Conservation (phyloP, 2,888 invertebrate genomes). For the Aplocera efformata region DNA sequence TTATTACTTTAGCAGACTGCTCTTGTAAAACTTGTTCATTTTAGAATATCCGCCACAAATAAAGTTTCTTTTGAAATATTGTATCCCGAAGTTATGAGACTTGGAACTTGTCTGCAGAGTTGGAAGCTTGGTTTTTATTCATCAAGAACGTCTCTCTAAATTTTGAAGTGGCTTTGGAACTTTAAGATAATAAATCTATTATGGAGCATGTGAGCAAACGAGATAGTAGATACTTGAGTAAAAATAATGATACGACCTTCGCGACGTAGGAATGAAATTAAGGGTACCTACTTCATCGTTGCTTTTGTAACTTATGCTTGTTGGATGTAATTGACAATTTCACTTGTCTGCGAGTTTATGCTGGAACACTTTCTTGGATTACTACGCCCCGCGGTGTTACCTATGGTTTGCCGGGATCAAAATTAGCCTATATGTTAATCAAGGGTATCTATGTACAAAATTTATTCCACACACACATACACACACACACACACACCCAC, state of each 20-base stretch:
- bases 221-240: not conserved
- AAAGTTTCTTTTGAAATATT: slow-evolving; percentile 48
- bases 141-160: slow-evolving; percentile 24
- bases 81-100: slow-evolving; percentile 43
- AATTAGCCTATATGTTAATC: no score
- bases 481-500: no score
- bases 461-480: no score
- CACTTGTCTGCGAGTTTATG: no score
- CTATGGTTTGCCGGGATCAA: no score
- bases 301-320: no score
- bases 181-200: slow-evolving; percentile 16
- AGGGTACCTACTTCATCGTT: no score
- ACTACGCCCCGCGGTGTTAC: no score
- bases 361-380: no score
- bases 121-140: slow-evolving; percentile 27
- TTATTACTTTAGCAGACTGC: slow-evolving; percentile 50
- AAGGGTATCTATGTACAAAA: no score
- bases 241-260: not conserved
- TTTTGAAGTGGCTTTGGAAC: slow-evolving; percentile 20
- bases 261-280: no score
- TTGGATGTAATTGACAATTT: no score
- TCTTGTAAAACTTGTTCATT: slow-evolving; percentile 53
- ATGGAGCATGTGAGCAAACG: slow-evolving; percentile 2
- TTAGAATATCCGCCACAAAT: slow-evolving; percentile 42
- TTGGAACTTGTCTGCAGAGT: slow-evolving; percentile 34